Percentiles rank a stretch among this genome's conserved stretches.
These are phyloP conservation scores for Lochmaea capreae DNA, from an alignment of 2,888 invertebrate genomes.

Conservation along the genomic window DNA sequence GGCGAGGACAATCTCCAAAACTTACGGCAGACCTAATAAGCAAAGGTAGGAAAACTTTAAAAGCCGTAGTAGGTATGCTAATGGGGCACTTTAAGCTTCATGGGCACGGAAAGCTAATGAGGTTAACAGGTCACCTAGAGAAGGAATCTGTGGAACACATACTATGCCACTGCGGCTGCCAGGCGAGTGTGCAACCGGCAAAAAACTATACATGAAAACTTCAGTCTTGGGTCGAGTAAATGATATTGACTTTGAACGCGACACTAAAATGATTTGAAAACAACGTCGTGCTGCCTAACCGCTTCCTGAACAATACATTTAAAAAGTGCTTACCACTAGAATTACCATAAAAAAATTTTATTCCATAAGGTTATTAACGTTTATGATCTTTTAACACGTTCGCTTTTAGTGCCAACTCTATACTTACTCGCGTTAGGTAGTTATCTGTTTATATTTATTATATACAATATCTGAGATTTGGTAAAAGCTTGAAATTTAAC, in stretches of 20 bases:
- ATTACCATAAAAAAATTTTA: background rate
- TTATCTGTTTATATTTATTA: slow-evolving; percentile 1
- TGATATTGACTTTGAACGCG: background rate
- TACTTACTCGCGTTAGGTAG: slow-evolving; percentile 5
- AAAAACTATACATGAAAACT: no score
- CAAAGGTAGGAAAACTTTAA: no score
- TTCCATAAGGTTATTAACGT: background rate
- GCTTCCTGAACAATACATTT: background rate
- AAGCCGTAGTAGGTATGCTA: no score
- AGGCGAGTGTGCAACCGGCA: no score
- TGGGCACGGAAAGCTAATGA: no score
- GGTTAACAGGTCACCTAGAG: no score
- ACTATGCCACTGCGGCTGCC: no score
- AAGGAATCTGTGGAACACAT: no score
- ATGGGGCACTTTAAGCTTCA: no score
- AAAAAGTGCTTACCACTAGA: background rate
- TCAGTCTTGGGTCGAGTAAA: background rate
- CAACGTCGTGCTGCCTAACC: background rate
- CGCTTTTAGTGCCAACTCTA: slow-evolving; percentile 5
- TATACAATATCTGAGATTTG: slow-evolving; percentile 14
- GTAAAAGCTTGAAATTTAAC: slow-evolving; percentile 2
- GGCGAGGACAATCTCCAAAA: no score
- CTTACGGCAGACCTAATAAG: no score
- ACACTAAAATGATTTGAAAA: background rate
- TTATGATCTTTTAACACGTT: slow-evolving; percentile 7